Conservation (phyloP, 2,113 vertebrate genomes). For the Passer domesticus region DNA sequence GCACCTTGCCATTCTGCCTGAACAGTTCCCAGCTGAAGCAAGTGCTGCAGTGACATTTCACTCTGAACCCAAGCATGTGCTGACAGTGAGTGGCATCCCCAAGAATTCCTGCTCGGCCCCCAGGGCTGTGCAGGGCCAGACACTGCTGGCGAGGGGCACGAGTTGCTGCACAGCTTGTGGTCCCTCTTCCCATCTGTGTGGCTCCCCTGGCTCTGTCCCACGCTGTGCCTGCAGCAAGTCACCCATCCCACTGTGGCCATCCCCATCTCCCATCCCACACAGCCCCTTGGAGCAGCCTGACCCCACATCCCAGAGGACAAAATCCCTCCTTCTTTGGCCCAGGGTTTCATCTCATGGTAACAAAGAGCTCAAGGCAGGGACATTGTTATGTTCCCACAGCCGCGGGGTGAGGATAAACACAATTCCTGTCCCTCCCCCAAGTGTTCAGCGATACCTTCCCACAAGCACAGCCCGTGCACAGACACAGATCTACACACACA, state of each 20-base stretch:
- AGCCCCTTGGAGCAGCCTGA: not conserved
- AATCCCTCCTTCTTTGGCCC: not conserved
- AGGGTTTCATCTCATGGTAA: not conserved
- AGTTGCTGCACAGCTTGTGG: not conserved
- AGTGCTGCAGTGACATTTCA: not conserved
- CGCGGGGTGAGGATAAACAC: not conserved
- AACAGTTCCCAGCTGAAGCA: not conserved
- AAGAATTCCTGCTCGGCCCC: not conserved
- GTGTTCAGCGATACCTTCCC: fast-evolving
- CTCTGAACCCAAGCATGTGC: not conserved
- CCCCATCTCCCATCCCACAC: fast-evolving
- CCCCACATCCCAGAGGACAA: not conserved
- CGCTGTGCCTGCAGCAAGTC: not conserved
- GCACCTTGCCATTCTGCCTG: not conserved
- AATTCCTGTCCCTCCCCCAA: not conserved
- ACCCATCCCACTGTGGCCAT: not conserved
- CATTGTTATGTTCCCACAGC: not conserved
- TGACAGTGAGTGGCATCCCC: not conserved
- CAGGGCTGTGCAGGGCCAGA: not conserved
- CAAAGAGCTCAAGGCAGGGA: not conserved
- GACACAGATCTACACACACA: not conserved
- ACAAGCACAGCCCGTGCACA: not conserved
- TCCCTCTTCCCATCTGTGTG: not conserved
- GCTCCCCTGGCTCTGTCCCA: not conserved
- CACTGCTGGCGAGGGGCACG: not conserved